Base-by-base conservation (phyloP, 2,797 vertebrate species). In the Coilia nasus region DNA sequence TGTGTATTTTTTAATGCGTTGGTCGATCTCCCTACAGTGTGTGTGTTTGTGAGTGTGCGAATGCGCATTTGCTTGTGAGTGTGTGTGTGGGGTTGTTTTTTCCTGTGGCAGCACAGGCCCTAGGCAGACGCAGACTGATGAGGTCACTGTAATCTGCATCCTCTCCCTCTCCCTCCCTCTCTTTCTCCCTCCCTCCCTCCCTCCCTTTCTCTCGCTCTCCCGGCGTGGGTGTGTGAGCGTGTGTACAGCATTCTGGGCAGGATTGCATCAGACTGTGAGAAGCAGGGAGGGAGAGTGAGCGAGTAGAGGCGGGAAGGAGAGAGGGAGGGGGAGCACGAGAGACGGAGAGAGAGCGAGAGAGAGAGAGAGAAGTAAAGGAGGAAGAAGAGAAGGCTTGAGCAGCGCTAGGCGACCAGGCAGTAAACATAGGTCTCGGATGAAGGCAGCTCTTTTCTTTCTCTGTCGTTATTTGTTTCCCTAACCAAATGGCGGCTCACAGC, bases 191-290 rank as follows among this genome's bases (percentile, higher is more conserved):
- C 57, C 6, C 57, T 60, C 57, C 14, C 25, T 28, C 19, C 11
- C 19, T n/a, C 57, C 21, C 57, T n/a, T 21, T n/a, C 57, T 59
- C 60, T 64, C 60, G 82, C 81, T 82, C 83, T 88, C 92, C 90
- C 91, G 91, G 89, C 78, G 86, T 86, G 85, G 62, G 60, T 19
- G 17, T 91, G 91, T 93, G 89, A 92, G 89, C 93, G 90, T 92
- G 94, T 96, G 95, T 96, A 95, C 95, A 95, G 93, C 93, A 91
- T 93, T 95, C 92, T 92, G 93, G 92, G 94, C 93, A 93, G 92
- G 94, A 96, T 96, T 96, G 96, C 95, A 95, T 96, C 95, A 96
- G 96, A 95, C 93, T 92, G 89, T 93, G 91, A 89, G 90, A 91
- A 88, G 88, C 91, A 90, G 91, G 78, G 91, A 87, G 91, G 89